Evolutionary conservation across 1,140 invertebrate genomes (phyloP), one percentile per base, ranked within the genome.

Genomic region (Atta texana): DNA sequence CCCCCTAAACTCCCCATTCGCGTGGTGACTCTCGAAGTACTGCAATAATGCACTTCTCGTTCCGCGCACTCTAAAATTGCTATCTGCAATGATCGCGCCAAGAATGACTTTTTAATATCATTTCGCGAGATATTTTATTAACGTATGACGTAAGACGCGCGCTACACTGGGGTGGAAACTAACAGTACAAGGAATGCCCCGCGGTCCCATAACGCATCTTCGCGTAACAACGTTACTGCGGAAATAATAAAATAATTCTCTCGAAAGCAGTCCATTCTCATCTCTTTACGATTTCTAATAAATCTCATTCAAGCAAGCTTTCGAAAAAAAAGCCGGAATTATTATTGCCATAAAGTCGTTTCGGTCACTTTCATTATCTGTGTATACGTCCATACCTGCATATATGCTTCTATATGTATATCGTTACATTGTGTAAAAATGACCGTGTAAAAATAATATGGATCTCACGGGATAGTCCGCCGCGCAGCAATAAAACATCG

Each of bases 401-500:
- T 49, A 53, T 53, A 16, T 21, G 31, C 18, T 39, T 84, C 53
- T 24, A 16, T 31, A 34, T 68, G n/a, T 75, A 24, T 84, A 31
- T 31, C 55, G 34, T 84, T 84, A 84, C 80, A 51, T 28, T 39
- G 69, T 61, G 55, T 75, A 84, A 75, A 74, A 82, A 82, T 84
- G 74, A 84, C 28, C 80, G 39, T 28, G 39, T 75, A 84, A 84
- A 84, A 84, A 75, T 82, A 82, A 69, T 84, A 63, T n/a, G 57
- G 55, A 74, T 75, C 69, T 84, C 55, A 44, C 55, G 55, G 61
- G 77, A 57, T 21, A 75, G 84, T 61, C 51, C 28, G 55, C 69
- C 57, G 88, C 86, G 68, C 24, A 49, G 55, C 88, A 68, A 92
- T 92, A 90, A 92, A 93, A 87, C 89, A 89, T 89, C 91, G 90